Conservation (phyloP, 2,888 invertebrate species). For the Xanthostigma xanthostigma region DNA sequence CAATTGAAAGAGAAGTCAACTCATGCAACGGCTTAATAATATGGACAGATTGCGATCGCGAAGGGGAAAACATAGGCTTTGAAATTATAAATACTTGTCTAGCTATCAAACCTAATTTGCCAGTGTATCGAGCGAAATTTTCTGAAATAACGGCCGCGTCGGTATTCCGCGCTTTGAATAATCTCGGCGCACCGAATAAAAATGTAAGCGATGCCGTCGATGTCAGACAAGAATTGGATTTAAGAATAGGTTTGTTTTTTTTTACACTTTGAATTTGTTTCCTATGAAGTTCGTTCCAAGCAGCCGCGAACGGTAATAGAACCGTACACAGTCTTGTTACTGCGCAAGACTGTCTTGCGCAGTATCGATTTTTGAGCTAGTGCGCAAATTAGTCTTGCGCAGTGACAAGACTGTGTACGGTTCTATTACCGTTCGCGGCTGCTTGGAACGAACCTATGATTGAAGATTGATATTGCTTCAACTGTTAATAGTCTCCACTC, state of each 20-base stretch:
- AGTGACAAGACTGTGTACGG: too few relatives aligned
- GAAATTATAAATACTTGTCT: slow-evolving; percentile 88
- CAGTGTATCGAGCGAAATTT: slow-evolving; percentile 74
- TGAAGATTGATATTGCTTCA: too few relatives aligned
- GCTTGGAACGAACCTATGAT: too few relatives aligned
- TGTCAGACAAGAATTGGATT: slow-evolving; percentile 77
- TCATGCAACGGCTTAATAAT: slow-evolving; percentile 67
- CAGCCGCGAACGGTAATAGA: too few relatives aligned
- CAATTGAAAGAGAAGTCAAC: slow-evolving; percentile 51
- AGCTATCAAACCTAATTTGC: slow-evolving; percentile 55
- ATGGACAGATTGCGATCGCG: slow-evolving; percentile 99
- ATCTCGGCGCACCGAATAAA: slow-evolving; percentile 66
- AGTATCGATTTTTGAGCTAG: too few relatives aligned
- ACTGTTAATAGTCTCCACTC: too few relatives aligned
- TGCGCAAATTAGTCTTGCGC: too few relatives aligned
- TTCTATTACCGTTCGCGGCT: too few relatives aligned
- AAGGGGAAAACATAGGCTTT: slow-evolving; percentile 97
- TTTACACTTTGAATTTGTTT: neutral
- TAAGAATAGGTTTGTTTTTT: slow-evolving; percentile 60
- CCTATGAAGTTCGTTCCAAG: too few relatives aligned
- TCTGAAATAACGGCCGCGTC: slow-evolving; percentile 90
- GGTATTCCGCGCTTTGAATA: slow-evolving; percentile 62
- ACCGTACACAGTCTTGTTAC: too few relatives aligned
- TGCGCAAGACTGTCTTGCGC: too few relatives aligned
- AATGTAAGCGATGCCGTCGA: slow-evolving; percentile 84